Conservation (phyloP, 1,140 invertebrate species). For the Parasteatoda tepidariorum region DNA sequence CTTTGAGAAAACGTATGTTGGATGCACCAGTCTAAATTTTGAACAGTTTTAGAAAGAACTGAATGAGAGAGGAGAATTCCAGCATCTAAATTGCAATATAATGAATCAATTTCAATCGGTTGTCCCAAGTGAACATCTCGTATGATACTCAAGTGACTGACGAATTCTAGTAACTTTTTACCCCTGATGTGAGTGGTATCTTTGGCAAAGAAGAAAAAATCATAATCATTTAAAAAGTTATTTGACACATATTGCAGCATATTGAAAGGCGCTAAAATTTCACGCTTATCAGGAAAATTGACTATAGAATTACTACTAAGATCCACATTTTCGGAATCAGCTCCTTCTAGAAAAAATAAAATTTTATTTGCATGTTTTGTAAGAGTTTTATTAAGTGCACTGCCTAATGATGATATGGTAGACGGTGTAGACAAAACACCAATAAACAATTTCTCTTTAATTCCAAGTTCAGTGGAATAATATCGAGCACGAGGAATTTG, state of each 20-base stretch:
- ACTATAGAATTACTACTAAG: slow-evolving; percentile 68
- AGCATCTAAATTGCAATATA: slow-evolving; percentile 70
- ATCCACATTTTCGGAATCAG: slow-evolving; percentile 66
- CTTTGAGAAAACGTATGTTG: slow-evolving; percentile 82
- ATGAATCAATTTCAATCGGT: slow-evolving; percentile 49
- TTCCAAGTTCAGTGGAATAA: slow-evolving; percentile 92
- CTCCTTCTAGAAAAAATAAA: slow-evolving; percentile 80
- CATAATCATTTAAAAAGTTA: slow-evolving; percentile 85
- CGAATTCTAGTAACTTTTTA: slow-evolving; percentile 76
- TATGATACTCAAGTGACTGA: slow-evolving; percentile 83
- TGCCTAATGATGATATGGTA: slow-evolving; percentile 77
- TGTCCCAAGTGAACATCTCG: slow-evolving; percentile 82
- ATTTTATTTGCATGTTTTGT: slow-evolving; percentile 83
- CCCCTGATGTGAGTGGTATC: slow-evolving; percentile 85
- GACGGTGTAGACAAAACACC: slow-evolving; percentile 81
- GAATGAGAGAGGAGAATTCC: slow-evolving; percentile 83
- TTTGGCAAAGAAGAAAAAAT: slow-evolving; percentile 88
- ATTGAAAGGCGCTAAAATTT: slow-evolving; percentile 70
- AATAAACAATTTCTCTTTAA: slow-evolving; percentile 88
- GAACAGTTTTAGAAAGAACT: slow-evolving; percentile 78
- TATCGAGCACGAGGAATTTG: slow-evolving; percentile 80
- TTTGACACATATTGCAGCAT: slow-evolving; percentile 89
- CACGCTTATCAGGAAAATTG: slow-evolving; percentile 66
- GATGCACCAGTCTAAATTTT: slow-evolving; percentile 85
- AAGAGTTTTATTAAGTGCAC: slow-evolving; percentile 84